A percentile compares a stretch with the other conserved stretches of the same genome.
Conservation (phyloP, 1,140 invertebrate genomes). For the Lethrus apterus region DNA sequence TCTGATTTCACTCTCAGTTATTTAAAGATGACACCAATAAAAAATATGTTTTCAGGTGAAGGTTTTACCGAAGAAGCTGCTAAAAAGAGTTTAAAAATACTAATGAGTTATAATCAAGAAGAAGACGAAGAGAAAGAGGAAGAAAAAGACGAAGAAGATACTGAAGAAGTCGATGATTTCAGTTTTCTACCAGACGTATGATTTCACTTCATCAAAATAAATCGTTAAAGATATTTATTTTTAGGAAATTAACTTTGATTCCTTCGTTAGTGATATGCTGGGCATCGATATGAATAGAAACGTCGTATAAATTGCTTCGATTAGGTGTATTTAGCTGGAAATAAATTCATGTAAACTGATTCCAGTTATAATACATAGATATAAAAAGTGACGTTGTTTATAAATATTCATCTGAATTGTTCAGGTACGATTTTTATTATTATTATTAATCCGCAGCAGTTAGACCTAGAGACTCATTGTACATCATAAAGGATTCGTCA, state of each 20-base stretch:
- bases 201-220: neutral
- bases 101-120: neutral
- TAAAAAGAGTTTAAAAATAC: slow-evolving; percentile 21
- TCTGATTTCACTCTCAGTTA: too few relatives aligned
- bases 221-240: slow-evolving; percentile 9
- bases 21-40: neutral
- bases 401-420: too few relatives aligned
- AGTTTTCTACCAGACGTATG: slow-evolving; percentile 5
- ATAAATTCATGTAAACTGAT: too few relatives aligned
- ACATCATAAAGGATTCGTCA: too few relatives aligned
- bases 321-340: too few relatives aligned
- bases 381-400: too few relatives aligned
- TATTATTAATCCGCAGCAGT: too few relatives aligned
- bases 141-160: neutral
- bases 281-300: slow-evolving; percentile 27
- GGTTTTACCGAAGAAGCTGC: slow-evolving; percentile 13
- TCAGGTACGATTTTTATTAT: too few relatives aligned
- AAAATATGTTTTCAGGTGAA: slow-evolving; percentile 25
- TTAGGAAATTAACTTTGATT: slow-evolving; percentile 23
- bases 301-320: too few relatives aligned
- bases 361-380: too few relatives aligned
- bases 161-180: slow-evolving; percentile 1
- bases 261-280: slow-evolving; percentile 25
- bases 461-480: too few relatives aligned
- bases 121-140: slow-evolving; percentile 1